Conservation (phyloP, 2,888 invertebrate species). For the Cerceris ruficornis region DNA sequence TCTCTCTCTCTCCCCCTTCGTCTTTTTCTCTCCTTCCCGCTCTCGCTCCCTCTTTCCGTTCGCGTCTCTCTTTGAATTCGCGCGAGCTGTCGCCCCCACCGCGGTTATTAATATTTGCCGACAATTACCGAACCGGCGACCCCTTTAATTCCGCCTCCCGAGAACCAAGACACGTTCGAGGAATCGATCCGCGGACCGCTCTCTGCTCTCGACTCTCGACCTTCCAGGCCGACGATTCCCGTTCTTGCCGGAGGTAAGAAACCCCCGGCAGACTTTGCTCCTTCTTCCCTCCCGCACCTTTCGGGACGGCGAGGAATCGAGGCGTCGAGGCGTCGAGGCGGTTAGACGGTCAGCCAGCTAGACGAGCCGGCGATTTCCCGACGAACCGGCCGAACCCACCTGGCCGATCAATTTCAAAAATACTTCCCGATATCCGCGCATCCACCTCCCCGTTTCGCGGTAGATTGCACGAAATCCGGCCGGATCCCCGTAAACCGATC, state of each 20-base stretch:
- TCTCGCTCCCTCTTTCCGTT: too few species aligned
- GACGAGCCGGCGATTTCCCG: too few species aligned
- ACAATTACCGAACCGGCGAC: slow-evolving; percentile 79
- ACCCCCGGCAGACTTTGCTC: too few species aligned
- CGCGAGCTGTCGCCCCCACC: slow-evolving; percentile 52
- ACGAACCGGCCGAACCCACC: too few species aligned
- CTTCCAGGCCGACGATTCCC: background rate
- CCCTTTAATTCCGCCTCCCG: slow-evolving; percentile 77
- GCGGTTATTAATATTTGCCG: slow-evolving; percentile 81
- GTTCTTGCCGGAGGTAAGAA: too few species aligned
- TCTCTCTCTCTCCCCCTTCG: slow-evolving; percentile 18
- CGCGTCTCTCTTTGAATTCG: slow-evolving; percentile 48
- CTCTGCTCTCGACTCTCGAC: background rate
- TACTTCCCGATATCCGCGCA: too few species aligned
- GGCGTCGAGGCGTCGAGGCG: too few species aligned
- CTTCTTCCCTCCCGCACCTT: too few species aligned
- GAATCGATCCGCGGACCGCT: slow-evolving; percentile 61
- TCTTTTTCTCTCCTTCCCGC: too few species aligned
- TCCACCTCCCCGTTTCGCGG: slow-evolving; percentile 7
- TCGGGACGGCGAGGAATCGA: too few species aligned
- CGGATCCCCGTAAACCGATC: slow-evolving; percentile 57
- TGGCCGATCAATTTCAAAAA: too few species aligned
- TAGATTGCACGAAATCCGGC: slow-evolving; percentile 27
- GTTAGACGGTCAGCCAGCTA: too few species aligned
- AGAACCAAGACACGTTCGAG: slow-evolving; percentile 75